These are phyloP conservation scores for Diplogasteroides magnus DNA, from an alignment of 1,140 invertebrate species.

Conservation along the genomic window DNA sequence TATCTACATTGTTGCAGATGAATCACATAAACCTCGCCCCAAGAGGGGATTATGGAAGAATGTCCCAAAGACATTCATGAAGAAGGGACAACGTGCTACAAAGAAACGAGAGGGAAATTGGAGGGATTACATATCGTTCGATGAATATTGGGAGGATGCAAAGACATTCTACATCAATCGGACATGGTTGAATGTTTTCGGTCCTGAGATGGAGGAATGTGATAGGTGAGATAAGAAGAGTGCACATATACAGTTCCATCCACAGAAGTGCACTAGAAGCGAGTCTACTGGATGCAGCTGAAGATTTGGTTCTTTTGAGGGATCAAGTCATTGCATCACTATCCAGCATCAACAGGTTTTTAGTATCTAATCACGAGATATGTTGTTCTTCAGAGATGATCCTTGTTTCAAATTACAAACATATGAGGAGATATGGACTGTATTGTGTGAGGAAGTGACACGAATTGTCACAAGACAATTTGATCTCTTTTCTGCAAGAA, in stretches of 20 bases:
- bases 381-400: conserved; percentile 3
- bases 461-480: no score
- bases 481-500: no score
- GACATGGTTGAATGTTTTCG: conserved; percentile 31
- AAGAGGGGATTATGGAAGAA: no score
- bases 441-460: no score
- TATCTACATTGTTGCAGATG: no score
- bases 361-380: conserved; percentile 4
- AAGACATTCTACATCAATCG: conserved; percentile 16
- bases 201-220: conserved; percentile 21
- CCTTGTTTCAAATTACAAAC: conserved; percentile 1
- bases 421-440: conserved; percentile 16
- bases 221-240: conserved; percentile 8
- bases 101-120: neutral
- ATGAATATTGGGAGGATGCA: conserved; percentile 29
- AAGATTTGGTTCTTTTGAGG: conserved; percentile 5
- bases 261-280: neutral
- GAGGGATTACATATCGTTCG: conserved; percentile 1
- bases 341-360: neutral
- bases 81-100: no score
- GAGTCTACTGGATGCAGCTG: conserved; percentile 9
- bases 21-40: no score
- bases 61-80: no score
- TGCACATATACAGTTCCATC: neutral
- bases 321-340: neutral